Evolutionary conservation across 2,113 vertebrate species (phyloP).

Genomic region (Parus major): DNA sequence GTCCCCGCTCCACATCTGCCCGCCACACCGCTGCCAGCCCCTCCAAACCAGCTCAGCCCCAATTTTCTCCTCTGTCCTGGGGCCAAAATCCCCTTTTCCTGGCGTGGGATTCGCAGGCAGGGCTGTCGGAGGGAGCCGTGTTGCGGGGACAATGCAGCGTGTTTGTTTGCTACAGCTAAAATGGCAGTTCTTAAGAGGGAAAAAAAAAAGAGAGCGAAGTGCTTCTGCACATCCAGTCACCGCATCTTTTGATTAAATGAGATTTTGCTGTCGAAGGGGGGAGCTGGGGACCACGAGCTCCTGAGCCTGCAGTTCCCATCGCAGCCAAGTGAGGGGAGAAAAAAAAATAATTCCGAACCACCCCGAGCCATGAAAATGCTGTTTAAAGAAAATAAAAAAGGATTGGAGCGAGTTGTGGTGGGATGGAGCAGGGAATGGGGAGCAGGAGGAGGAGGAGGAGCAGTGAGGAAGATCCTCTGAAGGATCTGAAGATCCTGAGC

Average conservation of each 20-base stretch:
- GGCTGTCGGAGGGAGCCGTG: neutral
- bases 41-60: neutral
- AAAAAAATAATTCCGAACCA: neutral
- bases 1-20: constrained; percentile 1
- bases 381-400: neutral
- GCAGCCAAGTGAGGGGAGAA: neutral
- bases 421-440: neutral
- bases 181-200: constrained; percentile 45
- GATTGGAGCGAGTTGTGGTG: neutral
- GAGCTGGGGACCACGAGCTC: constrained; percentile 27
- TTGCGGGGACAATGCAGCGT: neutral
- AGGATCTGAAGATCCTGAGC: neutral
- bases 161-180: constrained; percentile 60
- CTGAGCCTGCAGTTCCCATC: neutral
- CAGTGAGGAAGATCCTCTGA: too few relatives aligned
- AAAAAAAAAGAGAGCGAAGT: neutral
- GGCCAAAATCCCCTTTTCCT: neutral
- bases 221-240: constrained; percentile 19
- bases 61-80: neutral
- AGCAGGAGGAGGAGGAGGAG: neutral
- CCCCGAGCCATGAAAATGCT: neutral
- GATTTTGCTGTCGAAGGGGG: constrained; percentile 21
- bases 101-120: neutral
- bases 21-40: neutral
- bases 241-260: constrained; percentile 43